phyloP scores from a whole-genome alignment of 2,113 vertebrate genomes.

The Anoplopoma fimbria region DNA sequence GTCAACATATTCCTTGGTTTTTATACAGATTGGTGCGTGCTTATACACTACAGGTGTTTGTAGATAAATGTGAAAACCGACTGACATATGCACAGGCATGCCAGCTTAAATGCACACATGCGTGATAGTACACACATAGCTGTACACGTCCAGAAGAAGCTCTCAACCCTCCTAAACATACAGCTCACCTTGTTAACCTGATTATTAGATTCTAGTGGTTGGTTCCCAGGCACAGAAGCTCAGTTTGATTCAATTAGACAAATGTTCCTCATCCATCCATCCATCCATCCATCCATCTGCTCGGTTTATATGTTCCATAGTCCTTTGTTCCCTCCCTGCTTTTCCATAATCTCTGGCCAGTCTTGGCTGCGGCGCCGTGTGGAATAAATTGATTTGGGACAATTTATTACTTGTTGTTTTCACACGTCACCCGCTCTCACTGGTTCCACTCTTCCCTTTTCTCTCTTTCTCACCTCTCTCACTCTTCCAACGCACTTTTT shows the following conservation, averaged over 20 bases:
- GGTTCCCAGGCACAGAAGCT: slow-evolving; percentile 30
- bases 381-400: slow-evolving; percentile 59
- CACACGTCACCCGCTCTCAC: slow-evolving; percentile 37
- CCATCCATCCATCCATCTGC: slow-evolving; percentile 30
- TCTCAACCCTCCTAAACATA: slow-evolving; percentile 17
- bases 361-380: slow-evolving; percentile 22
- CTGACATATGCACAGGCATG: not conserved
- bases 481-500: slow-evolving; percentile 1
- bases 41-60: not conserved
- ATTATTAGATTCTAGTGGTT: slow-evolving; percentile 50
- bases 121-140: not conserved
- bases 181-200: slow-evolving; percentile 15
- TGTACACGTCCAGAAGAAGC: not conserved
- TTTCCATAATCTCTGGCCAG: slow-evolving; percentile 31
- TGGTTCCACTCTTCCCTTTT: slow-evolving; percentile 34
- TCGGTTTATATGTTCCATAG: slow-evolving; percentile 3
- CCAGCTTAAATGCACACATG: not conserved
- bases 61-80: not conserved
- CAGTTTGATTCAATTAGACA: slow-evolving; percentile 71
- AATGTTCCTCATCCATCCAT: slow-evolving; percentile 32
- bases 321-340: slow-evolving; percentile 53
- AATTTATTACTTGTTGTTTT: slow-evolving; percentile 67
- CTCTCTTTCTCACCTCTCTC: slow-evolving; percentile 25
- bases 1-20: slow-evolving; percentile 6
- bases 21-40: not conserved